Evolutionary conservation across 2,888 invertebrate genomes (phyloP).

Genomic region (Nomada fucata): DNA sequence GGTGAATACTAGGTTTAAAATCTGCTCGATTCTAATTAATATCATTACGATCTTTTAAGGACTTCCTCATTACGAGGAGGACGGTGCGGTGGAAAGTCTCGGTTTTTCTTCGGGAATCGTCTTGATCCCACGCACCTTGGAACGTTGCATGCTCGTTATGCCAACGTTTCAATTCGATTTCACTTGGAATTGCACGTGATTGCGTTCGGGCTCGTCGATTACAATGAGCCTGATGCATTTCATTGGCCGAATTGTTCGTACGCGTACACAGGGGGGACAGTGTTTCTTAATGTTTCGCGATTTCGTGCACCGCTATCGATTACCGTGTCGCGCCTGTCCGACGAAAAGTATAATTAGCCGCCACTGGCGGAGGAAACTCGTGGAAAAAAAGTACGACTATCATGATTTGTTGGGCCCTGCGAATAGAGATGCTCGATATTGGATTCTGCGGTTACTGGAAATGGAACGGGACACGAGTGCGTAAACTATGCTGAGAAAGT

Average conservation of each 20-base stretch:
- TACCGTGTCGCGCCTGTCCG: background rate
- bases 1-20: slow-evolving; percentile 20
- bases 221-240: background rate
- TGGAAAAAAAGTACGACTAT: background rate
- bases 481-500: background rate
- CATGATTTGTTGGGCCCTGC: background rate
- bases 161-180: slow-evolving; percentile 59
- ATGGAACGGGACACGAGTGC: background rate
- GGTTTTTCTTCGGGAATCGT: slow-evolving; percentile 45
- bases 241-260: background rate
- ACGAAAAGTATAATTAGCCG: background rate
- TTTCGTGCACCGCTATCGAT: background rate
- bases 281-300: background rate
- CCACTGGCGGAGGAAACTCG: background rate
- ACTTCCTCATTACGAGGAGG: slow-evolving; percentile 63
- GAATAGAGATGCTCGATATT: background rate
- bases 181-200: slow-evolving; percentile 57
- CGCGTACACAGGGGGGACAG: background rate
- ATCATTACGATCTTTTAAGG: slow-evolving; percentile 72
- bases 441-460: background rate
- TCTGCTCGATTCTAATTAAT: slow-evolving; percentile 73
- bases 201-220: slow-evolving; percentile 16
- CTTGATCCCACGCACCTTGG: slow-evolving; percentile 53
- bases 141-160: slow-evolving; percentile 35
- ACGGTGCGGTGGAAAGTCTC: slow-evolving; percentile 40